These are phyloP conservation scores for Zosterops pallidus DNA, from an alignment of 2,113 vertebrate genomes.

Conservation along the genomic window DNA sequence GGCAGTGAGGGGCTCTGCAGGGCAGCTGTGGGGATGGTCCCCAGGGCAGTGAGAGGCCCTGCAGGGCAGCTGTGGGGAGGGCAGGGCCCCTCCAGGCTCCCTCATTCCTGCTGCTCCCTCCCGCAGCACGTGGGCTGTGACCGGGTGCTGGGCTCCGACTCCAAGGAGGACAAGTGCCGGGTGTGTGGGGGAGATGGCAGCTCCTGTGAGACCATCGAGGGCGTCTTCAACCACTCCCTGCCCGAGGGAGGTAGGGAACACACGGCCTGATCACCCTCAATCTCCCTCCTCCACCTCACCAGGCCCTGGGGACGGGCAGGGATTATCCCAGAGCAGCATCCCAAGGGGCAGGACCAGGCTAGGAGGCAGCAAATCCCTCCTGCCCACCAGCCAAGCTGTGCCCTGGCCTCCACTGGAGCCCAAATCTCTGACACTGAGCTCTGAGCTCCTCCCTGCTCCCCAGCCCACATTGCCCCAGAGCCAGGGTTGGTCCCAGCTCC, in stretches of 20 bases:
- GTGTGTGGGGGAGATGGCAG: conserved; percentile 92
- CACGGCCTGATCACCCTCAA: fast-evolving
- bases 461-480: fast-evolving
- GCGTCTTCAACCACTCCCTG: conserved; percentile 87
- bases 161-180: conserved; percentile 92
- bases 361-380: neutral
- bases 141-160: conserved; percentile 89
- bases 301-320: neutral
- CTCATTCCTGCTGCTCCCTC: neutral
- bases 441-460: neutral
- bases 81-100: neutral
- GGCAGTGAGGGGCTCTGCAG: no score
- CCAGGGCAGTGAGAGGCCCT: neutral
- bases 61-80: neutral
- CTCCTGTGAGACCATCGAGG: conserved; percentile 89
- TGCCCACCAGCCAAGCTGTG: fast-evolving
- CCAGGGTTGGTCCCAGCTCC: neutral
- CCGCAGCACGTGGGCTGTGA: conserved; percentile 94
- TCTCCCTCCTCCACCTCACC: neutral
- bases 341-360: neutral
- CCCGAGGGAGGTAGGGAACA: conserved; percentile 84
- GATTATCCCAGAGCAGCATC: neutral
- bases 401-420: neutral
- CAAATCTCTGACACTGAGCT: neutral
- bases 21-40: no score